Evolutionary conservation across 2,113 vertebrate species (phyloP).

Genomic region (Carassius gibelio): DNA sequence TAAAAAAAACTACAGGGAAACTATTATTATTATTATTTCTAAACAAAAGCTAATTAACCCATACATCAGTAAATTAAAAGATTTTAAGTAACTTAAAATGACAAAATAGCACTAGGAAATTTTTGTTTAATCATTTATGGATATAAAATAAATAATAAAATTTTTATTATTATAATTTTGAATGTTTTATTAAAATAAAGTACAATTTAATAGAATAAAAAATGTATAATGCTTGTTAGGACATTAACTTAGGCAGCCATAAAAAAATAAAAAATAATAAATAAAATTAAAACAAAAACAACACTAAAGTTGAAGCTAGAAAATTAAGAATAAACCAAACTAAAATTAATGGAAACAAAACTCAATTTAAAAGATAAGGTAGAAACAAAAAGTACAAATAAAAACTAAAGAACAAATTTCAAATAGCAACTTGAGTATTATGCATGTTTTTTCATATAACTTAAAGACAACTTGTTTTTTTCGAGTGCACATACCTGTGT

Average conservation of each 20-base stretch:
- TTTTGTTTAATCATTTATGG: too few species aligned
- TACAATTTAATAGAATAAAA: background rate
- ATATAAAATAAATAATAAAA: background rate
- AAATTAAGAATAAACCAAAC: background rate
- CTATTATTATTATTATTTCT: too few species aligned
- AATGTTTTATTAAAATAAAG: background rate
- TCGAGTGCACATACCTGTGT: conserved; percentile 51
- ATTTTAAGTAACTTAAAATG: too few species aligned
- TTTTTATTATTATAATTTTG: background rate
- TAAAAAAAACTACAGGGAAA: too few species aligned
- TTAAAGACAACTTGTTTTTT: background rate
- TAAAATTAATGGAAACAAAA: background rate
- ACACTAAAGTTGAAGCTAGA: background rate
- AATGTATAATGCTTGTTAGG: background rate
- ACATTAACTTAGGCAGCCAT: background rate
- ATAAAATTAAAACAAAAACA: too few species aligned
- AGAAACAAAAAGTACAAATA: background rate
- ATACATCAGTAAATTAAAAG: too few species aligned
- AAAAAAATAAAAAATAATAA: background rate
- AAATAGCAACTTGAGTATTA: background rate
- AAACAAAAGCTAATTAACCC: too few species aligned
- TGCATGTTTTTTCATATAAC: background rate
- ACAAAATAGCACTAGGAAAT: too few species aligned
- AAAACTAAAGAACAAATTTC: background rate
- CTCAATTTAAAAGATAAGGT: background rate